A percentile compares a stretch with the other conserved stretches of the same genome.
phyloP scores from a whole-genome alignment of 2,113 vertebrate species.

The Parotia lawesii region DNA sequence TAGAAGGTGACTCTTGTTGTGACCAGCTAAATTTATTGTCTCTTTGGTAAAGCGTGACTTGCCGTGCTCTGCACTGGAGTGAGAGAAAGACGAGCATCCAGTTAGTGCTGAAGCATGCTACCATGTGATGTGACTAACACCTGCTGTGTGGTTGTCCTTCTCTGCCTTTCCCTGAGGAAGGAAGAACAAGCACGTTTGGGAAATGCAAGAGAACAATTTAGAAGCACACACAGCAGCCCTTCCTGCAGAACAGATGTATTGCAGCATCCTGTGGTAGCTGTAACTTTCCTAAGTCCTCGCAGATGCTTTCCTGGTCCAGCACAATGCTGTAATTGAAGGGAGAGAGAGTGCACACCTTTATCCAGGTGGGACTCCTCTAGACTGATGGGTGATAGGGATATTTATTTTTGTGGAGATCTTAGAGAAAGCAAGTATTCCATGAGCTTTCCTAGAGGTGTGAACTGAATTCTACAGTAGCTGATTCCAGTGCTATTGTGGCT shows the following conservation, averaged over 20 bases:
- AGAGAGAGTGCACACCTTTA: not conserved
- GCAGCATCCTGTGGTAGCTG: not conserved
- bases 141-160: fast-evolving
- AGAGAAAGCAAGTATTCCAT: not conserved
- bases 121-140: not conserved
- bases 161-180: not conserved
- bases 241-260: not conserved
- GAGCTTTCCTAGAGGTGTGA: not conserved
- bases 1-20: not conserved
- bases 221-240: not conserved
- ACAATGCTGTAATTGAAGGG: not conserved
- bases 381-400: not conserved
- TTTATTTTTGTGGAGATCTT: not conserved
- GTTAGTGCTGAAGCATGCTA: not conserved
- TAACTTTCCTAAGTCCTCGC: not conserved
- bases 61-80: not conserved
- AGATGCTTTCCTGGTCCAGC: not conserved
- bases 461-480: not conserved
- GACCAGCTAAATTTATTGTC: not conserved
- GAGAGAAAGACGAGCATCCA: not conserved
- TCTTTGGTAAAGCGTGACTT: not conserved
- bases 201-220: not conserved
- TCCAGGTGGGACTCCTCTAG: not conserved
- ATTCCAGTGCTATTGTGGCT: not conserved
- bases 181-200: not conserved